Evolutionary conservation across 2,888 invertebrate species (phyloP).

Genomic region (Hybos culiciformis): DNA sequence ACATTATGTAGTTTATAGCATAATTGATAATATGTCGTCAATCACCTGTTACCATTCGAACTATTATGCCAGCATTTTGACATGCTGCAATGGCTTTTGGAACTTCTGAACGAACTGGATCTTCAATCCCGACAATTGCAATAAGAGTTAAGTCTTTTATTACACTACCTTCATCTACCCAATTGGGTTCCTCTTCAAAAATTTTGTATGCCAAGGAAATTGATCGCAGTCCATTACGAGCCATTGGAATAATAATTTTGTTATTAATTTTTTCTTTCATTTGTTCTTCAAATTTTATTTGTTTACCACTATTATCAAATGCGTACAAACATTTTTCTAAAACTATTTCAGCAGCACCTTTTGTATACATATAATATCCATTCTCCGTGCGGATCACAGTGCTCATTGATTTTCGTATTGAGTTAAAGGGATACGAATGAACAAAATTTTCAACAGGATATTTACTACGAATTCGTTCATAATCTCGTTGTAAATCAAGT

Average conservation of each 20-base stretch:
- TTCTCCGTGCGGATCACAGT: constrained; percentile 62
- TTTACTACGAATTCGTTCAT: constrained; percentile 73
- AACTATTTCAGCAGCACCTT: constrained; percentile 95
- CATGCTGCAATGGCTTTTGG: constrained; percentile 85
- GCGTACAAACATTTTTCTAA: constrained; percentile 89
- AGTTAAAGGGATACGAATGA: constrained; percentile 92
- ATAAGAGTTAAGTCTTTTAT: constrained; percentile 81
- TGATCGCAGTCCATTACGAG: constrained; percentile 81
- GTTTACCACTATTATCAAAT: constrained; percentile 73
- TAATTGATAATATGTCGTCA: too few relatives aligned
- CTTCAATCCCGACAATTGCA: constrained; percentile 90
- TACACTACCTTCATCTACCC: constrained; percentile 87
- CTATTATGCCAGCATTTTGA: constrained; percentile 89
- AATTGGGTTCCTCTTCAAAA: constrained; percentile 72
- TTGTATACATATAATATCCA: constrained; percentile 79
- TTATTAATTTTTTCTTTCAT: constrained; percentile 77
- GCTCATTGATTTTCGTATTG: constrained; percentile 92
- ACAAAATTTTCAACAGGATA: constrained; percentile 78
- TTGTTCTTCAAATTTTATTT: constrained; percentile 75
- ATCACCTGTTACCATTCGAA: constrained; percentile 95
- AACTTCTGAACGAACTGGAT: constrained; percentile 87
- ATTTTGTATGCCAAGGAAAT: constrained; percentile 81
- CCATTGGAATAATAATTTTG: constrained; percentile 92
- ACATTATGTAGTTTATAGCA: too few relatives aligned
- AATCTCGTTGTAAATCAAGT: constrained; percentile 69